A percentile compares a stretch with the other conserved stretches of the same genome.
Conservation (phyloP, 1,140 invertebrate genomes). For the Mya arenaria region DNA sequence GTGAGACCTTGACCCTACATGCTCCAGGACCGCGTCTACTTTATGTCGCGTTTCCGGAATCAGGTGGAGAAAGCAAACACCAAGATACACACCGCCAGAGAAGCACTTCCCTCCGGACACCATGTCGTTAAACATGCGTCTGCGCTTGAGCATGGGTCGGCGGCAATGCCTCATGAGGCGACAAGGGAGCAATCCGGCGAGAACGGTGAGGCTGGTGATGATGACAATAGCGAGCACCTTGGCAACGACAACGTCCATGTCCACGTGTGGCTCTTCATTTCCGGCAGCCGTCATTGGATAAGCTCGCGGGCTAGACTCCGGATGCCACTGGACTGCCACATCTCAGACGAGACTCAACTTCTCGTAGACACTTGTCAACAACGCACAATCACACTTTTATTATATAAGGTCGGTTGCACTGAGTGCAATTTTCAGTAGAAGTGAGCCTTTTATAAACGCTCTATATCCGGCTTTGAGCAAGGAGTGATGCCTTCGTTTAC, state of each 20-base stretch:
- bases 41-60: slow-evolving; percentile 83
- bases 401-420: too few species aligned
- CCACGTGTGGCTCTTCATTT: too few species aligned
- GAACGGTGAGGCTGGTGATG: slow-evolving; percentile 69
- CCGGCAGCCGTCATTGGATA: too few species aligned
- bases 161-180: slow-evolving; percentile 68
- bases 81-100: slow-evolving; percentile 84
- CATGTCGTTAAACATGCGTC: slow-evolving; percentile 69
- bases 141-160: slow-evolving; percentile 62
- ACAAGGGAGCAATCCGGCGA: slow-evolving; percentile 71
- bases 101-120: slow-evolving; percentile 80
- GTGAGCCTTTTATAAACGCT: too few species aligned
- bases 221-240: slow-evolving; percentile 75
- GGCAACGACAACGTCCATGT: slow-evolving; percentile 77
- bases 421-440: too few species aligned
- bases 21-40: slow-evolving; percentile 74
- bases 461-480: too few species aligned
- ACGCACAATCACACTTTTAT: too few species aligned
- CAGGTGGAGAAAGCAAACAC: slow-evolving; percentile 83
- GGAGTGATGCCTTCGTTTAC: too few species aligned
- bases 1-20: slow-evolving; percentile 73
- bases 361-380: too few species aligned
- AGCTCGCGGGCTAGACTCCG: too few species aligned
- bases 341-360: too few species aligned
- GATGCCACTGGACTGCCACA: too few species aligned